Percentiles rank a stretch among this genome's conserved stretches.
Conservation (phyloP, 2,888 invertebrate species). For the Leptopterna dolabrata region DNA sequence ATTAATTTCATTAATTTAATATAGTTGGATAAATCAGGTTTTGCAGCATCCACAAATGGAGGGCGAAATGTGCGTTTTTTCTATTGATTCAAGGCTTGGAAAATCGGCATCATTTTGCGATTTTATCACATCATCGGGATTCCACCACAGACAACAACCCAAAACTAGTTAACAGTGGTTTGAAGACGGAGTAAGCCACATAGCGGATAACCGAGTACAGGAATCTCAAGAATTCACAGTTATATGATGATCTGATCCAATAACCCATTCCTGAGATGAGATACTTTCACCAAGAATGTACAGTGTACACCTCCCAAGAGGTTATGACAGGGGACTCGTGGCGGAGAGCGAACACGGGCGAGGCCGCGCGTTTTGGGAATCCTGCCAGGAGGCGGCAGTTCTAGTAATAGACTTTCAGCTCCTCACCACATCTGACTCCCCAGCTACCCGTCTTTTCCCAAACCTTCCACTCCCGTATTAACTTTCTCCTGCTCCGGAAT, state of each 20-base stretch:
- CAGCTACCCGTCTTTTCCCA: neutral
- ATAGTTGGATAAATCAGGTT: too few species aligned
- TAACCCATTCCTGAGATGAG: neutral
- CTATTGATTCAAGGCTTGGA: too few species aligned
- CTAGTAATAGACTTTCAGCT: constrained; percentile 24
- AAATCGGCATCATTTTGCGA: too few species aligned
- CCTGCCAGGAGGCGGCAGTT: constrained; percentile 6
- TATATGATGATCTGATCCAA: neutral
- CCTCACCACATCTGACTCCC: neutral
- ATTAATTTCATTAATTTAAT: too few species aligned
- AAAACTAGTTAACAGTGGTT: too few species aligned
- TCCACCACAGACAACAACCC: too few species aligned
- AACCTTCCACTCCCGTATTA: neutral
- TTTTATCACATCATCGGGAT: too few species aligned
- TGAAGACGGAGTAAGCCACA: too few species aligned
- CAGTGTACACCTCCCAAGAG: neutral
- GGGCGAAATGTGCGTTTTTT: too few species aligned
- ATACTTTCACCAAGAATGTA: neutral
- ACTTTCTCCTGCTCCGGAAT: neutral
- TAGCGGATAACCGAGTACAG: too few species aligned
- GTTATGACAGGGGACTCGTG: neutral
- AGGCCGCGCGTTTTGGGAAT: neutral
- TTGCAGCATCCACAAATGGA: too few species aligned
- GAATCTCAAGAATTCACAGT: too few species aligned
- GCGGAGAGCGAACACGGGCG: constrained; percentile 8